Conservation (phyloP, 1,140 invertebrate genomes). For the Sycophaga agraensis region DNA sequence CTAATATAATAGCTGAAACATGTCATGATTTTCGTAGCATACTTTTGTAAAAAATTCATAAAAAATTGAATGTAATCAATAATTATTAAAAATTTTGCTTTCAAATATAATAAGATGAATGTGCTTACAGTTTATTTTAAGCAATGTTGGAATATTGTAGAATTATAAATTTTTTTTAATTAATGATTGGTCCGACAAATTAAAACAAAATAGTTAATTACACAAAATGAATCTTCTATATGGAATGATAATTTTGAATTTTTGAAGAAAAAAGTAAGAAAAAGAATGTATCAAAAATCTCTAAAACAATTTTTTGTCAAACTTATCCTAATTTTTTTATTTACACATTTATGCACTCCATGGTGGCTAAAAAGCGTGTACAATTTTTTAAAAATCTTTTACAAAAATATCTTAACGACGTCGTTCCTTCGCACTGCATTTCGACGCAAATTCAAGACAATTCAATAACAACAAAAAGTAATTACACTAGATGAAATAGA, state of each 20-base stretch:
- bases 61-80: too few species aligned
- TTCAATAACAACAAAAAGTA: slow-evolving; percentile 12
- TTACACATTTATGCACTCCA: slow-evolving; percentile 2
- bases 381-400: slow-evolving; percentile 35
- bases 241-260: background rate
- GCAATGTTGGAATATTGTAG: too few species aligned
- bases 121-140: too few species aligned
- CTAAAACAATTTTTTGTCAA: background rate
- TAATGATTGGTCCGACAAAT: too few species aligned
- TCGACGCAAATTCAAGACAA: background rate
- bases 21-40: too few species aligned
- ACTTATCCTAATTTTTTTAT: slow-evolving; percentile 7
- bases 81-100: too few species aligned
- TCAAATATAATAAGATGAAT: too few species aligned
- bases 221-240: background rate
- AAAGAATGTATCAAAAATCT: background rate
- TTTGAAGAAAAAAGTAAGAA: background rate
- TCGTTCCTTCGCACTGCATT: background rate
- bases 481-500: background rate
- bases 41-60: too few species aligned
- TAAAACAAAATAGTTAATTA: background rate
- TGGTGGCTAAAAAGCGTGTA: background rate
- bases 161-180: too few species aligned
- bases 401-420: slow-evolving; percentile 12
- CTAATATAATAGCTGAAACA: too few species aligned